A percentile compares a stretch with the other conserved stretches of the same genome.
Conservation (phyloP, 2,797 vertebrate genomes). For the Columba guinea region DNA sequence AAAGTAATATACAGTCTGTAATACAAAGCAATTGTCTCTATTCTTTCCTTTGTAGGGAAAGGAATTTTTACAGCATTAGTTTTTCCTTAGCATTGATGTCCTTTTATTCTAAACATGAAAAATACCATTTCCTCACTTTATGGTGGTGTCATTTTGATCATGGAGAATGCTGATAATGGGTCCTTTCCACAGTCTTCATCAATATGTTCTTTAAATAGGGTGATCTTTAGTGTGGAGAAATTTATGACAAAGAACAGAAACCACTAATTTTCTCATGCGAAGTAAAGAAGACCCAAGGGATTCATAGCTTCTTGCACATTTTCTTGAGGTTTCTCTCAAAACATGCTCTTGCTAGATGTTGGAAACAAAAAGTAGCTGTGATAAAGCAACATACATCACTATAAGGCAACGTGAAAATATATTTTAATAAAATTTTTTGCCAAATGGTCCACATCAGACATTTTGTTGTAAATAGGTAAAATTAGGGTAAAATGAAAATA, state of each 20-base stretch:
- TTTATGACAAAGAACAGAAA: not conserved
- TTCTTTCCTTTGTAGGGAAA: not conserved
- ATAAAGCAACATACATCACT: not conserved
- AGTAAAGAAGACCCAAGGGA: not conserved
- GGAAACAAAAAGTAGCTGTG: not conserved
- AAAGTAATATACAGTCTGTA: not conserved
- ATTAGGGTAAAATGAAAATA: not conserved
- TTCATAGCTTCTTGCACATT: not conserved
- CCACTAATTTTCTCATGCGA: not conserved
- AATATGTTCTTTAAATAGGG: not conserved
- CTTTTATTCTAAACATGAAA: not conserved
- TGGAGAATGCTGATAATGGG: not conserved
- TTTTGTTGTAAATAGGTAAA: not conserved
- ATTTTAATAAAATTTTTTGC: not conserved
- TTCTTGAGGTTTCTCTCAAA: not conserved
- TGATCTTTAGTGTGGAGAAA: not conserved
- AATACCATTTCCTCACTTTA: not conserved
- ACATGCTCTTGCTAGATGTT: not conserved
- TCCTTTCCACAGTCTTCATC: not conserved
- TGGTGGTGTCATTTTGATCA: not conserved
- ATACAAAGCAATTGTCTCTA: not conserved
- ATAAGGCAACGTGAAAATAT: not conserved
- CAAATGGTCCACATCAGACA: not conserved
- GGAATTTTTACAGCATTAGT: not conserved
- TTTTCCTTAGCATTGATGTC: not conserved